Conservation (phyloP, 1,140 invertebrate species). For the Dinoponera quadriceps region DNA sequence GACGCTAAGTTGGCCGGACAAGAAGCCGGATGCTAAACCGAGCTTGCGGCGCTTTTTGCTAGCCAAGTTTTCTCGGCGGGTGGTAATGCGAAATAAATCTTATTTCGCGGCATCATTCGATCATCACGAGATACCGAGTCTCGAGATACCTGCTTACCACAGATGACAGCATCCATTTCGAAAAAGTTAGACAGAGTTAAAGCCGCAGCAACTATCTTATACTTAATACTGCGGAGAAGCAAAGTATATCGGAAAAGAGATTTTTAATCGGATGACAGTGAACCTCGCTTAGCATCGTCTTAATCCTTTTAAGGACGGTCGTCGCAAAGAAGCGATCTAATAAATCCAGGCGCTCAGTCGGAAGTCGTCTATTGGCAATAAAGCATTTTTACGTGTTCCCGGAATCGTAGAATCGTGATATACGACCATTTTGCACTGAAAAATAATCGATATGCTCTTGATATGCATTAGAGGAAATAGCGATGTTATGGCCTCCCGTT, state of each 20-base stretch:
- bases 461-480: no score
- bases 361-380: no score
- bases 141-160: neutral
- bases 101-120: slow-evolving; percentile 1
- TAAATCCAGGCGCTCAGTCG: no score
- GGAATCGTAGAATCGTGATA: no score
- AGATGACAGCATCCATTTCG: neutral
- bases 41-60: slow-evolving; percentile 10
- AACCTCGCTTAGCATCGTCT: no score
- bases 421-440: no score
- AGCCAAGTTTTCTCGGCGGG: neutral
- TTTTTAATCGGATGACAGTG: neutral
- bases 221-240: neutral
- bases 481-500: no score
- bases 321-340: no score
- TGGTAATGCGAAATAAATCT: slow-evolving; percentile 31
- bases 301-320: no score
- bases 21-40: slow-evolving; percentile 33
- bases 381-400: no score
- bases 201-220: neutral
- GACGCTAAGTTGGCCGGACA: slow-evolving; percentile 27
- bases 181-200: neutral
- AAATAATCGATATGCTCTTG: no score
- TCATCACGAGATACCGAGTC: slow-evolving; percentile 14
- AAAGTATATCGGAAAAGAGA: neutral